Evolutionary conservation across 37 sponge, comb jelly and placozoan genomes (phyloP).

Genomic region (Axinella damicornis): DNA sequence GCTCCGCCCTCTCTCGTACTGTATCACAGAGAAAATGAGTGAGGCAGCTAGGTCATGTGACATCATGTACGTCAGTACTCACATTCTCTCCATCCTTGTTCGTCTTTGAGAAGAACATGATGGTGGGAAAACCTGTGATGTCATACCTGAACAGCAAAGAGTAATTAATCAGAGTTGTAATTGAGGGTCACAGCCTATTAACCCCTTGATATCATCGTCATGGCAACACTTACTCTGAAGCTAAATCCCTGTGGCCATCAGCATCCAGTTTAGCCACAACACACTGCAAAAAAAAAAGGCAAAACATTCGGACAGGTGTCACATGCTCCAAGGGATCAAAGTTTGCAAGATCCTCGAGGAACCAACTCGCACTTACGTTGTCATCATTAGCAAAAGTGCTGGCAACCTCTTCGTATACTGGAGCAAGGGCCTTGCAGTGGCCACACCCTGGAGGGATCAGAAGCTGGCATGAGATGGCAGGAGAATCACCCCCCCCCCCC

Average conservation of each 20-base stretch:
- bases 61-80: slow-evolving; percentile 8
- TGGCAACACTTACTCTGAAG: slow-evolving; percentile 48
- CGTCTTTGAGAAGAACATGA: slow-evolving; percentile 94
- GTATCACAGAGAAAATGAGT: not conserved
- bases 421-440: slow-evolving; percentile 94
- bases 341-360: no score
- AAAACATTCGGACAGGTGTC: no score
- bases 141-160: slow-evolving; percentile 61
- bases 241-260: slow-evolving; percentile 87
- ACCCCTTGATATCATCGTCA: not conserved
- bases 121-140: slow-evolving; percentile 93
- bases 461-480: not conserved
- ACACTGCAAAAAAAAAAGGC: slow-evolving; percentile 45
- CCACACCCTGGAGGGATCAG: slow-evolving; percentile 87
- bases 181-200: not conserved
- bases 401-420: slow-evolving; percentile 91
- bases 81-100: slow-evolving; percentile 94
- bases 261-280: slow-evolving; percentile 97
- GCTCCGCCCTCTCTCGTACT: slow-evolving; percentile 84
- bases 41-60: not conserved
- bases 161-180: no score
- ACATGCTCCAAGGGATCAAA: no score
- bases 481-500: not conserved
- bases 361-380: slow-evolving; percentile 57
- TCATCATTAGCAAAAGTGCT: slow-evolving; percentile 84